Evolutionary conservation across 2,888 invertebrate species (phyloP).

Genomic region (Athripsodes cinereus): DNA sequence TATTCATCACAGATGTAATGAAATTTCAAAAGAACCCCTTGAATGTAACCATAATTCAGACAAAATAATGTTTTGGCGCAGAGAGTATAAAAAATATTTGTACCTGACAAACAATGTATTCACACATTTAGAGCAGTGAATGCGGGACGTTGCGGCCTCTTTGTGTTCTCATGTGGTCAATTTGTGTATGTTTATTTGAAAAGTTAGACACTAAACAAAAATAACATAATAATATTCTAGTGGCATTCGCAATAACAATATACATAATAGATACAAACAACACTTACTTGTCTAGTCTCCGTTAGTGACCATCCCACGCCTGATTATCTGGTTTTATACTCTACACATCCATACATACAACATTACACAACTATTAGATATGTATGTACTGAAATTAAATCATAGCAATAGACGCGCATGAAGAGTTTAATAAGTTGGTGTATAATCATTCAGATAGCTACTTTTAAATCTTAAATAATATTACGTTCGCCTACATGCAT

Average conservation of each 20-base stretch:
- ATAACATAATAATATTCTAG: conserved; percentile 12
- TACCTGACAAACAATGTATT: conserved; percentile 1
- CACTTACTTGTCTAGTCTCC: too few relatives aligned
- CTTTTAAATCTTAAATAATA: neutral
- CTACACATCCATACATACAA: too few relatives aligned
- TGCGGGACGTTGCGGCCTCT: conserved; percentile 10
- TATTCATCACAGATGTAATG: too few relatives aligned
- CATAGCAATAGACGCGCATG: too few relatives aligned
- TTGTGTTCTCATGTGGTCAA: conserved; percentile 21
- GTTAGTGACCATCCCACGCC: too few relatives aligned
- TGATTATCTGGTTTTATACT: too few relatives aligned
- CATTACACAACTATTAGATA: too few relatives aligned
- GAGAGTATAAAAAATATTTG: neutral
- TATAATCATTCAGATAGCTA: too few relatives aligned
- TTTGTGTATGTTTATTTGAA: conserved; percentile 26
- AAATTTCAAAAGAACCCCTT: neutral
- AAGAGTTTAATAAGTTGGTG: too few relatives aligned
- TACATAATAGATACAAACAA: too few relatives aligned
- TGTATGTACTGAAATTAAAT: too few relatives aligned
- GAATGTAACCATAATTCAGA: neutral
- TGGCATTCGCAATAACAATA: too few relatives aligned
- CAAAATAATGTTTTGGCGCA: neutral
- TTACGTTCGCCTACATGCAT: neutral
- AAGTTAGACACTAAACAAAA: conserved; percentile 23
- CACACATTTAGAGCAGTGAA: neutral